phyloP scores from a whole-genome alignment of 2,888 invertebrate genomes.

The Elysia crispata region DNA sequence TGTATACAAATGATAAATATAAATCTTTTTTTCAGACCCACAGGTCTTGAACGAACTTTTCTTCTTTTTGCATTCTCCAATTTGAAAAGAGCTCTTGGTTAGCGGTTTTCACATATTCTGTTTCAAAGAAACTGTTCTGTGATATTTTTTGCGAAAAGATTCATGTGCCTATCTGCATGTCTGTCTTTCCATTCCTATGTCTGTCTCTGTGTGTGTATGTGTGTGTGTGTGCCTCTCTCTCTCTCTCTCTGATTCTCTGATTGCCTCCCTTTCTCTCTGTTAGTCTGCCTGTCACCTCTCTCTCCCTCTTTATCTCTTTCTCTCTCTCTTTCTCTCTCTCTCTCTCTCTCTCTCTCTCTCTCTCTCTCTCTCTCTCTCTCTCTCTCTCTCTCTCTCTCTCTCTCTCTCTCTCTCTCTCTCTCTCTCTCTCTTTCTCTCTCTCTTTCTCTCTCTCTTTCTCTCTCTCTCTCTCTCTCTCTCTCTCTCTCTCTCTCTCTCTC shows the following conservation, averaged over 20 bases:
- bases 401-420: slow-evolving; percentile 26
- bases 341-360: neutral
- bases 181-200: neutral
- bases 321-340: neutral
- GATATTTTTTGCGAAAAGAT: too few relatives aligned
- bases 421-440: slow-evolving; percentile 15
- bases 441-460: neutral
- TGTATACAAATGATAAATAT: too few relatives aligned
- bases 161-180: too few relatives aligned
- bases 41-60: too few relatives aligned
- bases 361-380: slow-evolving; percentile 9
- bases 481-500: slow-evolving; percentile 22
- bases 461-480: slow-evolving; percentile 25
- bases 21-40: too few relatives aligned
- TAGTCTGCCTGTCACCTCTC: neutral
- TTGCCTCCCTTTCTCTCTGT: neutral
- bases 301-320: neutral
- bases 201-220: slow-evolving; percentile 2
- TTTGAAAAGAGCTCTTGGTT: too few relatives aligned
- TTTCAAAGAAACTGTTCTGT: too few relatives aligned
- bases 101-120: too few relatives aligned
- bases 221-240: neutral
- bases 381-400: slow-evolving; percentile 27
- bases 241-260: neutral
- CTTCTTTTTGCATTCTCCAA: too few relatives aligned